Evolutionary conservation across 2,888 invertebrate species (phyloP), one percentile per base, ranked within the genome.

Genomic region (Eupithecia vulgata): DNA sequence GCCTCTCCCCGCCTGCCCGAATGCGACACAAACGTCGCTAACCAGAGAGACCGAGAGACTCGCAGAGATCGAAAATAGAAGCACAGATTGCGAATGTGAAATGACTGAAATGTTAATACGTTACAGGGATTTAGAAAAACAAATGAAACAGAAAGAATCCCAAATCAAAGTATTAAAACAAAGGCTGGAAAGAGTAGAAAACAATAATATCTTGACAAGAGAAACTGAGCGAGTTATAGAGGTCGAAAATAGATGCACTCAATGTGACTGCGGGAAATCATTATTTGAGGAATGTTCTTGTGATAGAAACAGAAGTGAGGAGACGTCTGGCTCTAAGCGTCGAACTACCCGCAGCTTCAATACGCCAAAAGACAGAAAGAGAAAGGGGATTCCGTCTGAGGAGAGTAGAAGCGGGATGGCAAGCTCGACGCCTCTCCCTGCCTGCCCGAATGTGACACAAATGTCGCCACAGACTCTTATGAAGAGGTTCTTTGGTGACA

Each of bases 41-140:
- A 30, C 30, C 30, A 30, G 30, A 30, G 30, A 30, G 30, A 4
- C 2, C 30, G 30, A 30, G 37, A 37, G 7, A 6, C 17, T 37
- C 21, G 0, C 21, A n/a, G 64, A 70, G 57, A 61, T n/a, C 62
- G 70, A 67, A 17, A n/a, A 62, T 30, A 67, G 65, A 64, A 65
- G 34, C 21, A 40, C 40, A 21, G n/a, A 64, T n/a, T 64, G 64
- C 21, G 37, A 37, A 12, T 34, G 35, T n/a, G n/a, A 67, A 52
- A 40, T 8, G 21, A 30, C 1, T 21, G 35, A 21, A 57, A 66
- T 57, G 70, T 21, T 82, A 21, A 21, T 52, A 10, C 10, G 52
- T 21, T 80, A 8, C 82, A 92, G 91, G 65, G 86, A 88, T 61
- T 89, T 88, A 83, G 87, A 90, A 73, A 79, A 84, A 6, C 81